These are phyloP conservation scores for Aradus depressus DNA, from an alignment of 2,888 invertebrate genomes.

Conservation along the genomic window DNA sequence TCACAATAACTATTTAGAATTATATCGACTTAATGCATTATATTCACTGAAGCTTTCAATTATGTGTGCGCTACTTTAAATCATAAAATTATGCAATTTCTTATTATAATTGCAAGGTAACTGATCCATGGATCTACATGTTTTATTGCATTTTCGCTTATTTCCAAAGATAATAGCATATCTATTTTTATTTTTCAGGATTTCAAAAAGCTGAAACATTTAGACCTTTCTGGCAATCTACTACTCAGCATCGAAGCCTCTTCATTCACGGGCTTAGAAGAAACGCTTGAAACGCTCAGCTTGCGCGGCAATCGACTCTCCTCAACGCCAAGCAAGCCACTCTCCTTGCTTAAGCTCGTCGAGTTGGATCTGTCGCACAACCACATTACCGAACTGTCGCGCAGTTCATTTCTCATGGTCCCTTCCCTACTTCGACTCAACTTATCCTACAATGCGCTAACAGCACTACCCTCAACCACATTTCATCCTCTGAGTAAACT, in stretches of 20 bases:
- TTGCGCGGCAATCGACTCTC: slow-evolving; percentile 63
- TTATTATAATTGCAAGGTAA: no score
- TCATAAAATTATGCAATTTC: no score
- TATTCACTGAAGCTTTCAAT: no score
- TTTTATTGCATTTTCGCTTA: no score
- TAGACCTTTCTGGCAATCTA: slow-evolving; percentile 72
- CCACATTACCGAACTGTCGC: slow-evolving; percentile 57
- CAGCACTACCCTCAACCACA: slow-evolving; percentile 48
- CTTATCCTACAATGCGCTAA: slow-evolving; percentile 62
- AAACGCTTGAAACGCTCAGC: slow-evolving; percentile 56
- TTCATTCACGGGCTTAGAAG: slow-evolving; percentile 65
- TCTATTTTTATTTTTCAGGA: slow-evolving; percentile 34
- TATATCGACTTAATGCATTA: no score
- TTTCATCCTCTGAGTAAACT: slow-evolving; percentile 60
- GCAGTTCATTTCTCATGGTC: slow-evolving; percentile 54
- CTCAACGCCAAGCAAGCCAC: slow-evolving; percentile 50
- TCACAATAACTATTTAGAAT: no score
- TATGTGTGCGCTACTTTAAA: no score
- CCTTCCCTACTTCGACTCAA: slow-evolving; percentile 59
- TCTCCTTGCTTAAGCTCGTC: slow-evolving; percentile 52
- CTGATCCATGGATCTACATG: no score
- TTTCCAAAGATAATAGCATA: neutral
- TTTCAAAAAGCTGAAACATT: slow-evolving; percentile 56
- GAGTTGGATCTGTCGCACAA: slow-evolving; percentile 70
- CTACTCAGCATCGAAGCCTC: slow-evolving; percentile 57